Base-by-base conservation (phyloP, 2,797 vertebrate genomes). In the Malacoctenus gilli region DNA sequence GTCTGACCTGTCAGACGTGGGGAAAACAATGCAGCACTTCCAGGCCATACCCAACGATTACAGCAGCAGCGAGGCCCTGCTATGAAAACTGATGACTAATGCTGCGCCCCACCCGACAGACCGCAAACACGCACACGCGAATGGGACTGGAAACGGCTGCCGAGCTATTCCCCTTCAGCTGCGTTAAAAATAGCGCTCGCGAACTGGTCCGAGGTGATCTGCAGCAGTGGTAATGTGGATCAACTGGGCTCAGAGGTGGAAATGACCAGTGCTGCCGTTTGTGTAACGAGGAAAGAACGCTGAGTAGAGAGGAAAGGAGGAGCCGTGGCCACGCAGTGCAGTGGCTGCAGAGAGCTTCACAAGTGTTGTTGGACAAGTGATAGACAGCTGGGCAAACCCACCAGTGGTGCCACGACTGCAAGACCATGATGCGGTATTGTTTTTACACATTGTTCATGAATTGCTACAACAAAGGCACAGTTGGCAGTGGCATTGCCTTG, bases 11-110 rank as follows among this genome's bases (percentile, higher is more conserved):
- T 25, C 12, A 56, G 15, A 40, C 11, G 2, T 13, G 7, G 62
- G 23, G 12, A 15, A n/a, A 57, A 77, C 42, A 72, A 62, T 28
- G 9, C 16, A 8, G 10, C 9, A 39, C 6, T 9, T 12, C 32
- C 39, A 58, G 30, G 22, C 35, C 13, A 44, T 21, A 25, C 19
- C 11, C 23, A 57, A 54, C 37, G 59, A 52, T 32, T 16, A 44
- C 1, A 4, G 34, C 44, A 44, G 38, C 11, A 54, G 25, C 25
- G 6, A 40, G 4, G 18, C 51, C 41, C 57, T 61, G 46, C 52
- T 68, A 42, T 73, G 59, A 86, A 80, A 87, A 78, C 31, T 68
- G 66, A 87, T 90, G 90, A 92, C 78, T 91, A 83, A 92, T 72
- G 15, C 58, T 38, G 14, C 5, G 77, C 80, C 82, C 70, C 89